Conservation (phyloP, 2,797 vertebrate species). For the Setipinna tenuifilis region DNA sequence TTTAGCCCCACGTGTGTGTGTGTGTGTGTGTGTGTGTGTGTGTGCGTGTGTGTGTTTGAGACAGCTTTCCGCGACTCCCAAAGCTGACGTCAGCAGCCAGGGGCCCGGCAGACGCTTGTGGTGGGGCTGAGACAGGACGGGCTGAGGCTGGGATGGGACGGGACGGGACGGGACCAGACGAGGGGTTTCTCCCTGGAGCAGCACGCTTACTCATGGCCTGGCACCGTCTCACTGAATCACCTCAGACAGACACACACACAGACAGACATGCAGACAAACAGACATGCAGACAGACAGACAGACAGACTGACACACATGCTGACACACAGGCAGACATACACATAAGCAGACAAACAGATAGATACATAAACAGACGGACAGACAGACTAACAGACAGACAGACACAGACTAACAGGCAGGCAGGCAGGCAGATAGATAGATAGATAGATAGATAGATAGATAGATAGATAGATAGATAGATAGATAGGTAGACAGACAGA, state of each 20-base stretch:
- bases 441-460: background rate
- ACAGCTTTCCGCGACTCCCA: constrained; percentile 55
- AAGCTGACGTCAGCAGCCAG: constrained; percentile 56
- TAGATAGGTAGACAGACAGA: background rate
- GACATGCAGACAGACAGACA: background rate
- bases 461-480: background rate
- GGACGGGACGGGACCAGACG: constrained; percentile 8
- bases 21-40: constrained; percentile 51
- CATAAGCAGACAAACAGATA: background rate
- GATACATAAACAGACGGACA: background rate
- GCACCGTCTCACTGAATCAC: constrained; percentile 28
- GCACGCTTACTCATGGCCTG: constrained; percentile 54
- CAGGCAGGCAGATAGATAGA: background rate
- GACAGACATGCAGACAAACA: background rate
- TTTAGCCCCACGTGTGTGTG: constrained; percentile 32
- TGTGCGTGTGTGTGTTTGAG: constrained; percentile 44
- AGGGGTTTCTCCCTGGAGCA: constrained; percentile 59
- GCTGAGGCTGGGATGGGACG: background rate
- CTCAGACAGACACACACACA: background rate
- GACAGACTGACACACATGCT: background rate
- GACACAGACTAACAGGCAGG: background rate
- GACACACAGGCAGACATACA: background rate
- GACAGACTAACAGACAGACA: background rate
- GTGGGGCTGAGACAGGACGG: constrained; percentile 38
- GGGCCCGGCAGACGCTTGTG: constrained; percentile 57